Conservation (phyloP, 2,888 invertebrate species). For the Drosophila subsilvestris region DNA sequence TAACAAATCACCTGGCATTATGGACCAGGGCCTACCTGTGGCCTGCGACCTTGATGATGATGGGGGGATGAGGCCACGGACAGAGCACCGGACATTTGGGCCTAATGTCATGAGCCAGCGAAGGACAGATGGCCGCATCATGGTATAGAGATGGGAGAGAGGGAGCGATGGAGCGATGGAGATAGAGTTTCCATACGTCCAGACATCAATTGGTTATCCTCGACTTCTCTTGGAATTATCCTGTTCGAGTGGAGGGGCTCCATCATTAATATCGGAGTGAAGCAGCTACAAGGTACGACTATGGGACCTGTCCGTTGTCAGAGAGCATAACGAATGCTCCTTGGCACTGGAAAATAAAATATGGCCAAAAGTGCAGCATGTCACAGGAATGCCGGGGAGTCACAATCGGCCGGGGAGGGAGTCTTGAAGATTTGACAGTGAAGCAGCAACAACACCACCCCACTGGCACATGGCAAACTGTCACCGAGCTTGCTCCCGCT, state of each 20-base stretch:
- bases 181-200: conserved; percentile 3
- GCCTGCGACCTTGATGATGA: conserved; percentile 13
- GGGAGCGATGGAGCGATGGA: background rate
- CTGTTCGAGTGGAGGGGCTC: conserved; percentile 25
- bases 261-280: conserved; percentile 44
- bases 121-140: conserved; percentile 72
- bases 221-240: conserved; percentile 20
- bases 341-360: conserved; percentile 37
- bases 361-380: conserved; percentile 47
- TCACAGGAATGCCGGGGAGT: conserved; percentile 15
- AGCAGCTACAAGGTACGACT: conserved; percentile 28
- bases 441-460: background rate
- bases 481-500: background rate
- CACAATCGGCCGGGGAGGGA: background rate
- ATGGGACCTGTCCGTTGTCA: conserved; percentile 13
- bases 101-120: conserved; percentile 74
- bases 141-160: conserved; percentile 43
- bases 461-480: background rate
- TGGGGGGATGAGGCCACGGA: background rate
- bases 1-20: conserved; percentile 75
- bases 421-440: background rate
- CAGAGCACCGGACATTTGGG: conserved; percentile 60
- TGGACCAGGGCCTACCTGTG: conserved; percentile 52
- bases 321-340: conserved; percentile 17
- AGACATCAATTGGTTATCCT: conserved; percentile 35